Conservation (phyloP, 2,113 vertebrate genomes). For the Carettochelys insculpta region DNA sequence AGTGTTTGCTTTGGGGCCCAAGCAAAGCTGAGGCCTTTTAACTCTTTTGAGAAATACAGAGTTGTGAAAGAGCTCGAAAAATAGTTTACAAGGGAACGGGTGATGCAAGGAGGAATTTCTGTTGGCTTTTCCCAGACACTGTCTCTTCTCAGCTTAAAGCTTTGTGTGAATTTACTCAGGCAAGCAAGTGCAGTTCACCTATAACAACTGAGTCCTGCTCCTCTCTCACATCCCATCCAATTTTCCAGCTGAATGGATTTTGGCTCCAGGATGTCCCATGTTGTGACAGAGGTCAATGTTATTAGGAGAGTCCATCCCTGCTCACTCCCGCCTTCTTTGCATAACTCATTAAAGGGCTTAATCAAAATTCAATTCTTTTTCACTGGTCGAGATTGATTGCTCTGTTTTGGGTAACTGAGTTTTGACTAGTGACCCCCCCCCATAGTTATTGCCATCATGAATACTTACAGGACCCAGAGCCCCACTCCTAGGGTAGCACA, state of each 20-base stretch:
- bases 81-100: background rate
- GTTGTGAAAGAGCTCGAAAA: background rate
- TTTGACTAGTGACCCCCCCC: background rate
- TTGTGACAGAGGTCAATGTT: conserved; percentile 65
- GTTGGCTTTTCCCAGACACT: background rate
- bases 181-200: background rate
- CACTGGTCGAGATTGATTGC: conserved; percentile 39
- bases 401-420: background rate
- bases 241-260: conserved; percentile 63
- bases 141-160: background rate
- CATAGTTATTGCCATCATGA: background rate
- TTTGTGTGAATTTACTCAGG: background rate
- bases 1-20: too few relatives aligned
- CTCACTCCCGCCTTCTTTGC: conserved; percentile 39
- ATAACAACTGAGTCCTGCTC: background rate
- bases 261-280: background rate
- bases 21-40: background rate
- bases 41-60: background rate
- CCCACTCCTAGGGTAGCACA: fast-evolving
- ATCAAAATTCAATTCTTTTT: conserved; percentile 56
- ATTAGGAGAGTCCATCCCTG: conserved; percentile 25
- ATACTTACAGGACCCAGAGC: fast-evolving
- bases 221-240: conserved; percentile 38
- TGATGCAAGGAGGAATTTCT: background rate
- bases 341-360: conserved; percentile 60